Conservation (phyloP, 2,113 vertebrate genomes). For the Stercorarius parasiticus region DNA sequence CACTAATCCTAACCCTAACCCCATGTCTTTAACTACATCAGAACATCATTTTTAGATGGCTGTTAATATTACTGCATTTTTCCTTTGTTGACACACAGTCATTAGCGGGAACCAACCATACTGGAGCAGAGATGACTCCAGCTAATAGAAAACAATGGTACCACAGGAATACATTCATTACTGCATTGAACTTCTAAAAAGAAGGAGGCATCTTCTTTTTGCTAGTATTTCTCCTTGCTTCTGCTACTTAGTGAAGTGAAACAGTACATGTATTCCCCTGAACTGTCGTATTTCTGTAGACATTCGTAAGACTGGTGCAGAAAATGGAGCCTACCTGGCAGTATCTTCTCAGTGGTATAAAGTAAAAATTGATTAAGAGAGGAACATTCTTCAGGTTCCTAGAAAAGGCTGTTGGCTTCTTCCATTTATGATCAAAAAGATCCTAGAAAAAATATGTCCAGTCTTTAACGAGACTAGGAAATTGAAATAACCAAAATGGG, state of each 20-base stretch:
- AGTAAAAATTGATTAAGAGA: slow-evolving; percentile 36
- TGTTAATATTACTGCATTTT: neutral
- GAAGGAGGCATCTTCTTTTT: neutral
- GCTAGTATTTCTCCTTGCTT: neutral
- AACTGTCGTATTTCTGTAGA: slow-evolving; percentile 9
- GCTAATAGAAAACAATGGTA: neutral
- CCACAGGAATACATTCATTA: slow-evolving; percentile 4
- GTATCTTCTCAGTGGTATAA: slow-evolving; percentile 4
- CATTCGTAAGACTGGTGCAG: neutral
- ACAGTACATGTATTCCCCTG: neutral
- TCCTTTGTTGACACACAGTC: neutral
- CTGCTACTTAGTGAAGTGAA: slow-evolving; percentile 24
- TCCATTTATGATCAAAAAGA: slow-evolving; percentile 44
- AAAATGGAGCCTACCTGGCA: slow-evolving; percentile 33
- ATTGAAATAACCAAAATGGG: slow-evolving; percentile 57
- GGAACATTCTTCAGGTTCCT: slow-evolving; percentile 25
- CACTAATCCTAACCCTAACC: neutral
- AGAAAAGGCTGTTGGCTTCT: slow-evolving; percentile 33
- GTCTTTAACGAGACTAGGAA: slow-evolving; percentile 20
- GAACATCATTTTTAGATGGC: neutral
- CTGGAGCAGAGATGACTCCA: neutral
- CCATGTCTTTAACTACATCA: neutral
- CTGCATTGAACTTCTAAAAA: neutral
- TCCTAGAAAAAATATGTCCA: slow-evolving; percentile 10
- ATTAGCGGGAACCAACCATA: neutral